Percentiles rank a stretch among this genome's conserved stretches.
phyloP scores from a whole-genome alignment of 2,797 vertebrate species.

The Coendou prehensilis region DNA sequence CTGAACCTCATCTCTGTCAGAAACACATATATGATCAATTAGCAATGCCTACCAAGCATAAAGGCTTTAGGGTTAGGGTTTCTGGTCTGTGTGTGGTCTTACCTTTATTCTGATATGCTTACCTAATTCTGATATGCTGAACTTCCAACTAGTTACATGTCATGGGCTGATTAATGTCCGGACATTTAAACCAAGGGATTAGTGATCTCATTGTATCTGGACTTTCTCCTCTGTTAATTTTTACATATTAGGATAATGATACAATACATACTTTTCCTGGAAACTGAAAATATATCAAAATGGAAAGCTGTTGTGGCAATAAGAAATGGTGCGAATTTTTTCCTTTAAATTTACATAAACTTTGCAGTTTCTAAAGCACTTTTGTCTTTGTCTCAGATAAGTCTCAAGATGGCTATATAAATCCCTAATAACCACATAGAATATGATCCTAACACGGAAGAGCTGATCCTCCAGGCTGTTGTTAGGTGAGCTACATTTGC shows the following conservation, averaged over 20 bases:
- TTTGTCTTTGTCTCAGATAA: conserved; percentile 7
- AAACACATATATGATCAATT: background rate
- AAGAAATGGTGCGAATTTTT: background rate
- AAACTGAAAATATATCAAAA: conserved; percentile 37
- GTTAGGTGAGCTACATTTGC: background rate
- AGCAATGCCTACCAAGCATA: background rate
- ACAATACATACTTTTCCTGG: background rate
- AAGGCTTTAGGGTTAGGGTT: background rate
- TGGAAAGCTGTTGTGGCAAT: background rate
- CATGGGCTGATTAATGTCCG: background rate
- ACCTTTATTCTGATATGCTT: background rate
- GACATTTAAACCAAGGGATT: background rate
- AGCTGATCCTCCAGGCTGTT: background rate
- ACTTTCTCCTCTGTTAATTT: background rate
- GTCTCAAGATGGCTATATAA: background rate
- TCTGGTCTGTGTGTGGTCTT: background rate
- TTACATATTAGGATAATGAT: background rate
- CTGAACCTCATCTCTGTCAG: background rate
- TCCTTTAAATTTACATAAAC: background rate
- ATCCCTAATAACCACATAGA: background rate
- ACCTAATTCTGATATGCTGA: background rate
- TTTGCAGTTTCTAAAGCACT: background rate
- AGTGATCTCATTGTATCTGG: background rate
- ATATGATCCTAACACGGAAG: background rate
- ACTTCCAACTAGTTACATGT: background rate